Conservation (phyloP, 2,888 invertebrate genomes). For the Zonitis immaculata region DNA sequence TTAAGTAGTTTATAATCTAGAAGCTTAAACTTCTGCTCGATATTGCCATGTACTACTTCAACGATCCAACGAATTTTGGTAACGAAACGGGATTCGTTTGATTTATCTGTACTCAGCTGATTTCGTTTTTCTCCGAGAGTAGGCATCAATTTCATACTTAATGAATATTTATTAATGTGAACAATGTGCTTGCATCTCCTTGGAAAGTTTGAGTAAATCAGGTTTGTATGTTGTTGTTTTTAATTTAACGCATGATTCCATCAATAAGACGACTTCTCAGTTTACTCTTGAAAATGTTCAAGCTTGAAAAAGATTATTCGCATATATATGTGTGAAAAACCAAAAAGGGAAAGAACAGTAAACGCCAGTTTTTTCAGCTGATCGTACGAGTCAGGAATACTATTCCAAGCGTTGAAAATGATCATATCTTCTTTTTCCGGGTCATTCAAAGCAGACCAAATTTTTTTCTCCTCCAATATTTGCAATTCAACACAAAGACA, state of each 20-base stretch:
- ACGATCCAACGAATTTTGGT: constrained; percentile 22
- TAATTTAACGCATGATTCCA: constrained; percentile 28
- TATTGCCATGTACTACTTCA: constrained; percentile 26
- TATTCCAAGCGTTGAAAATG: constrained; percentile 9
- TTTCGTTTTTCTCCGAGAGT: too few species aligned
- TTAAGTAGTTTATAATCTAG: neutral
- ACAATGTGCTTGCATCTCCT: too few species aligned
- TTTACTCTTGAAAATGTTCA: constrained; percentile 18
- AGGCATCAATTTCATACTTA: too few species aligned
- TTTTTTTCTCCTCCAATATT: constrained; percentile 34
- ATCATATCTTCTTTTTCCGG: constrained; percentile 9
- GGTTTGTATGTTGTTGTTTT: constrained; percentile 25
- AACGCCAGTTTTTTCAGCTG: too few species aligned
- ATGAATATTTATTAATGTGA: too few species aligned
- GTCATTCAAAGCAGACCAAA: constrained; percentile 30
- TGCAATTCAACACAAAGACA: constrained; percentile 43
- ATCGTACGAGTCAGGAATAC: constrained; percentile 11
- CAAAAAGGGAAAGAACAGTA: constrained; percentile 23
- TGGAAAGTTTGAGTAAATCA: too few species aligned
- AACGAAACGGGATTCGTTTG: too few species aligned
- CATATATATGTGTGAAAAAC: constrained; percentile 14
- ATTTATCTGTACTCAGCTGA: constrained; percentile 18
- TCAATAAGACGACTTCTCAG: constrained; percentile 23
- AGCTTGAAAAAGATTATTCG: constrained; percentile 25
- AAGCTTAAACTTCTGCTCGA: constrained; percentile 22